Base-by-base conservation (phyloP, 2,888 invertebrate species). In the Dicroscelio sp. region DNA sequence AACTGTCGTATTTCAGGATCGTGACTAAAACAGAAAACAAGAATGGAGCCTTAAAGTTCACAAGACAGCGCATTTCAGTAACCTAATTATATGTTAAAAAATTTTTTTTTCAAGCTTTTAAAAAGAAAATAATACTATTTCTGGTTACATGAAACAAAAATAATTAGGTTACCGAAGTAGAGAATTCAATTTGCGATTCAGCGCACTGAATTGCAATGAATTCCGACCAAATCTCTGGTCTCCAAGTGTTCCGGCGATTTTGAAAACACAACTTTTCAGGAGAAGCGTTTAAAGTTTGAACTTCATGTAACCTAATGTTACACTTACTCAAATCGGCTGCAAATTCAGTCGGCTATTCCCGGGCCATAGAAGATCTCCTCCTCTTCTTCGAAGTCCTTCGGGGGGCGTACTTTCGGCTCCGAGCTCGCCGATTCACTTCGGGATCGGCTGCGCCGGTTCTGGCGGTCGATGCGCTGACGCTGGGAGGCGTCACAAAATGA, bases 301-400 rank as follows among this genome's bases (percentile, higher is more conserved):
- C 55, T 75, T 35, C 33, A 75, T 75, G 58, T 4, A 75, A 75
- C 20, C 55, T 20, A 33, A 75, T 75, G 31, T 75, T 75, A 58
- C 75, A 78, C 78, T 38, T 17, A 78, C 78, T 63, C 8, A 78
- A 78, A 78, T 78, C 35, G 60, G 30, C 78, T 60, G 60, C 17
- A 38, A 60, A 1, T 78, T 78, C 23, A 78, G 43, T 78, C 78
- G 0, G 78, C 78, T 78, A 78, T 78, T 78, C 78, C 78, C 35
- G 78, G 78, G 78, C 78, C 78, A 78, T 78, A 78, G 63, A 20
- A 27, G 33, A 78, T 78, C 1, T 78, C 63, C 30, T 78, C 78
- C 38, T 60, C 38, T 63, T 60, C 78, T 25, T 63, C 60, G 43
- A 63, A 78, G 52, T 52, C 55, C 52, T 75, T 48, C n/a, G 20